Evolutionary conservation across 1,140 invertebrate species (phyloP).

Genomic region (Drosophila obscura): DNA sequence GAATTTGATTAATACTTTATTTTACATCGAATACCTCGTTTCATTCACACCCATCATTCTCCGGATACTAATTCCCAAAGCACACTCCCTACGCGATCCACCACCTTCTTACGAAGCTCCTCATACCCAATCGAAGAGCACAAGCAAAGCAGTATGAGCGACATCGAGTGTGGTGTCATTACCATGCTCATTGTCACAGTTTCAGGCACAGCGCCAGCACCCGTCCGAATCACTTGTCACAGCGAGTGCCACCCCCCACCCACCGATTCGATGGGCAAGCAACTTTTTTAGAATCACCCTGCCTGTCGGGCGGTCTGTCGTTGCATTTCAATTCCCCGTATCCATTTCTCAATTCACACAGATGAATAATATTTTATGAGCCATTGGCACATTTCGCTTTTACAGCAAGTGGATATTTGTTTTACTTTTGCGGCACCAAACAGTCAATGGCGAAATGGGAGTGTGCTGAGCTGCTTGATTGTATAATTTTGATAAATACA

Average conservation of each 20-base stretch:
- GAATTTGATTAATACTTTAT: too few species aligned
- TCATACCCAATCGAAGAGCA: neutral
- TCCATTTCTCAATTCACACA: conserved; percentile 32
- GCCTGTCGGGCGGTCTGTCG: conserved; percentile 5
- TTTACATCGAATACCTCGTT: too few species aligned
- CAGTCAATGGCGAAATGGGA: neutral
- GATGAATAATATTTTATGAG: conserved; percentile 25
- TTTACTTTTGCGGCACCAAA: neutral
- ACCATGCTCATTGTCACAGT: conserved; percentile 20
- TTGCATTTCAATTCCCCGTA: conserved; percentile 25
- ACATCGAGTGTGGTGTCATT: conserved; percentile 35
- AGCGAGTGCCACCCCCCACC: conserved; percentile 16
- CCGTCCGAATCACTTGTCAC: conserved; percentile 3
- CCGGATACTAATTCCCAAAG: too few species aligned
- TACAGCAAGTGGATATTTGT: conserved; percentile 8
- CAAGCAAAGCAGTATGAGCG: conserved; percentile 22
- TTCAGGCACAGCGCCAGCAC: too few species aligned
- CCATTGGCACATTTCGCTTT: neutral
- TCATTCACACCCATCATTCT: too few species aligned
- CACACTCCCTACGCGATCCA: too few species aligned
- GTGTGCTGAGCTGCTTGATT: neutral
- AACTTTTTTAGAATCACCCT: conserved; percentile 7
- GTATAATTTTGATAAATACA: conserved; percentile 1
- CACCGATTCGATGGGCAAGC: neutral
- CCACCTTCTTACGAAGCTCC: too few species aligned